phyloP scores from a whole-genome alignment of 2,888 invertebrate species.

The Drosophila atripex region DNA sequence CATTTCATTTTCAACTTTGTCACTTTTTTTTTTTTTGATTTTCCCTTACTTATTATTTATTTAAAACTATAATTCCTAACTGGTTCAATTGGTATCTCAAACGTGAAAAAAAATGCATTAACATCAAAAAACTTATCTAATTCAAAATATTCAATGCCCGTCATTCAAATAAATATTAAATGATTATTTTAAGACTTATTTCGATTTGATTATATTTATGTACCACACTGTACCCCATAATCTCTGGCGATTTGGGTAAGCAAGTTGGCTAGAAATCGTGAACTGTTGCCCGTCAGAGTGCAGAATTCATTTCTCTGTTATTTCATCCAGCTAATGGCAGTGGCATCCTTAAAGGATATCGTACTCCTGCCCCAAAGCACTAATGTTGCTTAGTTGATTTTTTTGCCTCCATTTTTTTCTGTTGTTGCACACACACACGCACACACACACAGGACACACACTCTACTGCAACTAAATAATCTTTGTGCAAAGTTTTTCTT shows the following conservation, averaged over 20 bases:
- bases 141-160: too few relatives aligned
- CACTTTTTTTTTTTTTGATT: not conserved
- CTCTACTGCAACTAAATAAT: conserved; percentile 58
- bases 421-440: not conserved
- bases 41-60: not conserved
- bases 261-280: conserved; percentile 1
- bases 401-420: not conserved
- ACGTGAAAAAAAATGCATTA: too few relatives aligned
- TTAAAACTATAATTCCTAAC: not conserved
- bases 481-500: conserved; percentile 62
- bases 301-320: conserved; percentile 2
- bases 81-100: not conserved
- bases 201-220: not conserved
- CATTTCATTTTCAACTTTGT: too few relatives aligned
- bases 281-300: conserved; percentile 1
- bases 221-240: not conserved
- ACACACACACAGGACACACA: conserved; percentile 6
- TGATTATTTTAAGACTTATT: not conserved
- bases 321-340: conserved; percentile 11
- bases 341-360: not conserved
- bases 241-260: conserved; percentile 1
- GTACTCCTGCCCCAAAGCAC: conserved; percentile 5
- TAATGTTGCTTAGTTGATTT: conserved; percentile 14
- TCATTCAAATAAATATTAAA: not conserved
- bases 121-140: too few relatives aligned